A percentile compares a stretch with the other conserved stretches of the same genome.
phyloP scores from a whole-genome alignment of 2,888 invertebrate species.

The Aricia artaxerxes region DNA sequence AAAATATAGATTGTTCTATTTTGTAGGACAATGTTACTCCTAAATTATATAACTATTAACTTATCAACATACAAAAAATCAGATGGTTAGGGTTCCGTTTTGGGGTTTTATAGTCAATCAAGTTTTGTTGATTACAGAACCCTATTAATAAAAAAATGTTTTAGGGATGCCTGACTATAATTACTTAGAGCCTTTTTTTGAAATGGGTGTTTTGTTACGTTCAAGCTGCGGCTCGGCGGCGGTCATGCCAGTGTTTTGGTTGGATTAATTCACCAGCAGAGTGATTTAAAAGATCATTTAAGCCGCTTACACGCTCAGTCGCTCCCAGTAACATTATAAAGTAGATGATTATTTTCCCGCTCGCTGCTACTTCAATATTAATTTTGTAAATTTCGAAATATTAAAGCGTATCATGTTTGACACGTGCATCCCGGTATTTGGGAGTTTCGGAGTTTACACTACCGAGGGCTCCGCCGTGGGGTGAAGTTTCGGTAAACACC shows the following conservation, averaged over 20 bases:
- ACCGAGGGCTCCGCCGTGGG: not conserved
- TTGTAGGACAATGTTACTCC: too few relatives aligned
- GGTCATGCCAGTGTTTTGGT: not conserved
- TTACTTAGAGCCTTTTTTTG: too few relatives aligned
- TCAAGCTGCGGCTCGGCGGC: not conserved
- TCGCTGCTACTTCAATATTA: not conserved
- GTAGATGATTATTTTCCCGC: not conserved
- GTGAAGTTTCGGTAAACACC: slow-evolving; percentile 16
- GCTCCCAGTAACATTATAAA: not conserved
- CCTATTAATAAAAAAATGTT: too few relatives aligned
- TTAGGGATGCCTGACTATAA: too few relatives aligned
- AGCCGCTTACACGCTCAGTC: not conserved
- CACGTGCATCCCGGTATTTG: not conserved
- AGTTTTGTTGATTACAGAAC: too few relatives aligned
- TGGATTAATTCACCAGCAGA: not conserved
- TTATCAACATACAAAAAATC: too few relatives aligned
- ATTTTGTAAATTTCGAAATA: not conserved
- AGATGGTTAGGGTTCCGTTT: too few relatives aligned
- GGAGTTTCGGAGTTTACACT: not conserved
- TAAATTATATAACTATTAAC: too few relatives aligned
- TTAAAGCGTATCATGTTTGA: not conserved
- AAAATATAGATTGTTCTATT: too few relatives aligned
- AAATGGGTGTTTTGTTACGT: not conserved
- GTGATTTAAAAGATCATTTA: not conserved
- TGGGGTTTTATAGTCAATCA: too few relatives aligned